Evolutionary conservation across 2,888 invertebrate species (phyloP), one percentile per base, ranked within the genome.

Genomic region (Ischnura elegans): DNA sequence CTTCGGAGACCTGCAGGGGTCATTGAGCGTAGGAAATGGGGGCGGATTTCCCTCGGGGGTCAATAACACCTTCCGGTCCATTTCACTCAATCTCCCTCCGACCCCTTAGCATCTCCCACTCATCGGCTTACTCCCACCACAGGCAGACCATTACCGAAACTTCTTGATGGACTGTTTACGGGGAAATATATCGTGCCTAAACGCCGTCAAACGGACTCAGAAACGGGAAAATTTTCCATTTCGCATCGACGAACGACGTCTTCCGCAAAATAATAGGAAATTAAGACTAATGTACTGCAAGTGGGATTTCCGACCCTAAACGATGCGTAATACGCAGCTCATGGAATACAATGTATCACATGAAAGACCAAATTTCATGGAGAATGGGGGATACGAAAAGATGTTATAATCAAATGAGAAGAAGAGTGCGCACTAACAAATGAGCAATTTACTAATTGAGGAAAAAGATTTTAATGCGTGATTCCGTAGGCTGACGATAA

Each of bases 1-100:
- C n/a, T 25, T 86, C 46, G 86, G 86, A 46, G 86, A 86, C 46
- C 86, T 86, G 45, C 45, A 5, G 46, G n/a, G 45, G 25, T 42
- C 45, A 86, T 86, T 46, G 86, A 86, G 21, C n/a, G 86, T 25
- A n/a, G 86, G 86, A 46, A 46, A 46, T 86, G 86, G n/a, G 2
- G 46, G 43, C 86, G 86, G 86, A 86, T 86, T 86, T 86, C 86
- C 86, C 86, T 86, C n/a, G 86, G 43, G 86, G 86, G 86, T 86
- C 86, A 86, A 86, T 86, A 86, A 86, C 86, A 86, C 43, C 86
- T 86, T 86, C 86, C 86, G 86, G 86, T n/a, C 46, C 86, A 46
- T 46, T 46, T 46, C n/a, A 86, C 46, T 46, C 86, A 25, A 36
- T 46, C 86, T 25, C 86, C n/a, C 86, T 25, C 86, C n/a, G 86